A percentile compares a stretch with the other conserved stretches of the same genome.
These are phyloP conservation scores for Cecropterus lyciades DNA, from an alignment of 1,140 invertebrate genomes.

Conservation along the genomic window DNA sequence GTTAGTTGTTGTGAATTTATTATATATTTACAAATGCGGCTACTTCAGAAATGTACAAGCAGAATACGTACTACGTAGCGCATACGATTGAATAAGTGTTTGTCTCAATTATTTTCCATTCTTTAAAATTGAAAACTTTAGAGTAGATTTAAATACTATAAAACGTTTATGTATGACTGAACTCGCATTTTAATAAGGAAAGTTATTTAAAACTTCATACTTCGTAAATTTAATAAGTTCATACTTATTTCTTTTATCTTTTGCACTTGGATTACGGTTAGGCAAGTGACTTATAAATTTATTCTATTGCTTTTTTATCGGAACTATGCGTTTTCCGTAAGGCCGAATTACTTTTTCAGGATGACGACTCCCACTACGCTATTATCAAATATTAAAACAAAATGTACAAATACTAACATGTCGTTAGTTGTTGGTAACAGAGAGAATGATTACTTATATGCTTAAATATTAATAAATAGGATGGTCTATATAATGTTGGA, in stretches of 20 bases:
- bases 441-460: constrained; percentile 62
- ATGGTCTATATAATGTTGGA: constrained; percentile 62
- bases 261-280: not conserved
- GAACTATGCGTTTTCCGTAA: not conserved
- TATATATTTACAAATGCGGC: no score
- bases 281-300: not conserved
- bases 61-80: no score
- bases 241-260: not conserved
- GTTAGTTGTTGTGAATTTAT: no score
- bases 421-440: constrained; percentile 51
- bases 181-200: not conserved
- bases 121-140: not conserved
- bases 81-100: not conserved
- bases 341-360: not conserved
- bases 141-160: not conserved
- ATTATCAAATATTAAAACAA: constrained; percentile 40
- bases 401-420: constrained; percentile 64
- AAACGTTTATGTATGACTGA: not conserved
- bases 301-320: not conserved
- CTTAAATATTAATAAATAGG: constrained; percentile 63
- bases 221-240: not conserved
- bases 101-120: not conserved
- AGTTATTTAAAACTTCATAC: not conserved
- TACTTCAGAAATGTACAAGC: no score
- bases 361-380: constrained; percentile 11